Evolutionary conservation across 2,888 invertebrate species (phyloP), one percentile per base, ranked within the genome.

Genomic region (Caenorhabditis panamensis): DNA sequence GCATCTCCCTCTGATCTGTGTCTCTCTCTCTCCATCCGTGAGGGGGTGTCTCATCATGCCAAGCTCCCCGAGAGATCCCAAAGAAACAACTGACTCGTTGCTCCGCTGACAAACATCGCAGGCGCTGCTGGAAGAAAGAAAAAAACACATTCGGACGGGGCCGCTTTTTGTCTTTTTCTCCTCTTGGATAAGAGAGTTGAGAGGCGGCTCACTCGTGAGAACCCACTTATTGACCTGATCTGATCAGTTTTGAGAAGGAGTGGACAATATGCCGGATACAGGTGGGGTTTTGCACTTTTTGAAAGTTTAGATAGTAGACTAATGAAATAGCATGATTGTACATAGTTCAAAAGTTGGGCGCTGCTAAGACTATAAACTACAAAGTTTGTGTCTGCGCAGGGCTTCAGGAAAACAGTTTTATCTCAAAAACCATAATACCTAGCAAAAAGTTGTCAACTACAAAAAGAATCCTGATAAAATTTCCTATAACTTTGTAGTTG

Each of bases 231-330:
- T 54, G 54, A 54, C 54, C 54, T 28, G n/a, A 24, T 13, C 54
- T 16, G 13, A 16, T 2, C 5, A 28, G 16, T 16, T 41, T 16
- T 11, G 13, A 41, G 41, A 41, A 16, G 13, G 5, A 13, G 26
- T 11, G 47, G 36, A 59, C 68, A 68, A 41, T 24, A 63, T 64
- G 64, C 64, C 64, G 22, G 64, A 64, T 1, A 64, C 64, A 51
- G 64, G 64, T 64, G n/a, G n/a, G n/a, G n/a, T n/a, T 36, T 16
- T 47, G 26, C 44, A n/a, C 1, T 26, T 28, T 47, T n/a, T 11
- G 18, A 47, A 18, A 1, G 13, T 47, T 49, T 13, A 11, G 54
- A 16, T n/a, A 36, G 24, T 26, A 11, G 9, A 26, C 16, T 26
- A 4, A 53, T 4, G 3, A 6, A n/a, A n/a, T n/a, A n/a, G 9